phyloP scores from a whole-genome alignment of 2,797 vertebrate genomes.

The Sebastes iracundus region DNA sequence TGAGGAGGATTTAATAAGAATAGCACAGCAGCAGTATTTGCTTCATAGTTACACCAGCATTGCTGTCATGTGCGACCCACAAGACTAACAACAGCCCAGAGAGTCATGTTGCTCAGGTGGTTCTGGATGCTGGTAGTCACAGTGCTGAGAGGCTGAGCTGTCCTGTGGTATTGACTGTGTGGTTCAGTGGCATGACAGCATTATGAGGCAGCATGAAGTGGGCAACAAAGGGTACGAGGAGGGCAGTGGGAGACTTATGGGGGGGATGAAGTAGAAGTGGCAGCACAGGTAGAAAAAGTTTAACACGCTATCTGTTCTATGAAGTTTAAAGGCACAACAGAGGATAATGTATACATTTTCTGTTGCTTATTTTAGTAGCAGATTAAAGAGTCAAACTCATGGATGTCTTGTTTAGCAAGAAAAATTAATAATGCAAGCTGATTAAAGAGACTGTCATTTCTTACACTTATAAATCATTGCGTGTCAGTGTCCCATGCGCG shows the following conservation, averaged over 20 bases:
- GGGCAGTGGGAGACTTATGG: constrained; percentile 32
- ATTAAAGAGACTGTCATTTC: too few relatives aligned
- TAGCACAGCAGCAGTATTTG: background rate
- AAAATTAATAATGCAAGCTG: too few relatives aligned
- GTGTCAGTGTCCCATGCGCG: too few relatives aligned
- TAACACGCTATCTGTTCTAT: background rate
- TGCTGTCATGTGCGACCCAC: constrained; percentile 41
- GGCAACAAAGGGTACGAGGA: constrained; percentile 36
- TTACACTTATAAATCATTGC: too few relatives aligned
- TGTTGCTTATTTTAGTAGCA: background rate
- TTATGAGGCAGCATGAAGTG: constrained; percentile 58
- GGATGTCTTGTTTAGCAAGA: background rate
- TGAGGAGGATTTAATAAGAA: constrained; percentile 4
- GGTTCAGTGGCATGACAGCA: constrained; percentile 49
- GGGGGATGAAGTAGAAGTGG: constrained; percentile 15
- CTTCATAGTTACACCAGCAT: background rate
- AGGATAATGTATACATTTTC: background rate
- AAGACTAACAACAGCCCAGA: constrained; percentile 16
- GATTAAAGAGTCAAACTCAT: background rate
- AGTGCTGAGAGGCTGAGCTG: constrained; percentile 38
- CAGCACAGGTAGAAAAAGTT: background rate
- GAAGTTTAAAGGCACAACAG: background rate
- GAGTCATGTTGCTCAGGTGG: constrained; percentile 47
- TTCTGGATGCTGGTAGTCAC: constrained; percentile 21
- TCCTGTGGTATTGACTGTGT: constrained; percentile 44